A percentile compares a stretch with the other conserved stretches of the same genome.
These are phyloP conservation scores for Apocrypta bakeri DNA, from an alignment of 1,140 invertebrate genomes.

Conservation along the genomic window DNA sequence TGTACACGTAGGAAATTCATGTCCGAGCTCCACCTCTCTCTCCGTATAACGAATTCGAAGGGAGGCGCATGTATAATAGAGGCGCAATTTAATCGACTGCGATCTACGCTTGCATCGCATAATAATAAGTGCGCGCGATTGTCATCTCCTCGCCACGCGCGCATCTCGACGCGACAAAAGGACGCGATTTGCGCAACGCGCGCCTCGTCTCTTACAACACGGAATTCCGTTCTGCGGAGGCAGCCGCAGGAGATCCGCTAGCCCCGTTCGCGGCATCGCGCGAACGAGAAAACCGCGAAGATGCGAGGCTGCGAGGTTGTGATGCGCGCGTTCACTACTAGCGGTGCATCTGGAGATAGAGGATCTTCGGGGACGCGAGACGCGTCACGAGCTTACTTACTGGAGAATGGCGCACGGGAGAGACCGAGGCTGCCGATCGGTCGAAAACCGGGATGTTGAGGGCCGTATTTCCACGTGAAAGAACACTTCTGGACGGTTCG, in stretches of 20 bases:
- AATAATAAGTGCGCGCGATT: conserved; percentile 1
- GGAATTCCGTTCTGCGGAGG: conserved; percentile 58
- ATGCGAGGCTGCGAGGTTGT: too few species aligned
- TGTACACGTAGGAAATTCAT: neutral
- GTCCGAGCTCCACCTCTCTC: neutral
- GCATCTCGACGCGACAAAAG: conserved; percentile 53
- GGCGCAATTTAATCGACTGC: neutral
- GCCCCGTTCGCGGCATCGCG: conserved; percentile 46
- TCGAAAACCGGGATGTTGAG: too few species aligned
- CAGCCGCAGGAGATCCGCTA: conserved; percentile 33
- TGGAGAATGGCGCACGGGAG: too few species aligned
- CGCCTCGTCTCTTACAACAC: conserved; percentile 49
- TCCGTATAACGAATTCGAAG: neutral
- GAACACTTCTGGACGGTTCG: conserved; percentile 83
- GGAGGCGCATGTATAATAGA: neutral
- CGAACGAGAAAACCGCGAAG: conserved; percentile 58
- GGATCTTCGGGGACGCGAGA: too few species aligned
- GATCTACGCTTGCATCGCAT: neutral
- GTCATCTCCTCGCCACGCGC: neutral
- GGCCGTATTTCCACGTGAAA: conserved; percentile 70
- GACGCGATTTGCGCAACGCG: conserved; percentile 53
- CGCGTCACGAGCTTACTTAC: too few species aligned
- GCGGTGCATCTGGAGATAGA: too few species aligned
- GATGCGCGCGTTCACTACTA: too few species aligned
- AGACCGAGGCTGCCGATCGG: too few species aligned